These are phyloP conservation scores for Phacellophora camtschatica DNA, from an alignment of 30 jellyfish, hydroid and myxozoan species.

Conservation along the genomic window DNA sequence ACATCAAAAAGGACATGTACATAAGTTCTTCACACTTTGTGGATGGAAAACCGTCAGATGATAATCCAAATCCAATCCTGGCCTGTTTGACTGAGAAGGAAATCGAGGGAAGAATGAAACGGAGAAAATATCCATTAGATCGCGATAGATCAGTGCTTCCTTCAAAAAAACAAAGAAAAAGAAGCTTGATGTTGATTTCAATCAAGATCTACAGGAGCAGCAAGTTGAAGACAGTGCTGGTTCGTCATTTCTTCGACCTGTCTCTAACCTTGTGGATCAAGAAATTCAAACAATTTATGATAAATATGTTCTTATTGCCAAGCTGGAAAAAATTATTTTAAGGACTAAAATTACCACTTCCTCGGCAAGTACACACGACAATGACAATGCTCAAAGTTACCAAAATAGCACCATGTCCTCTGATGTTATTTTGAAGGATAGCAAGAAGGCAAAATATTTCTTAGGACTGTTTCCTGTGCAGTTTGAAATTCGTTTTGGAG, in stretches of 20 bases:
- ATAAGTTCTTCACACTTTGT: constrained; percentile 15
- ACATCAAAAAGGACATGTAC: constrained; percentile 9
- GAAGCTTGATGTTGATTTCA: no score
- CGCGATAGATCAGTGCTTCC: neutral
- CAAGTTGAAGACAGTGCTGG: neutral
- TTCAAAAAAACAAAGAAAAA: neutral
- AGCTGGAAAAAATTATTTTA: constrained; percentile 6
- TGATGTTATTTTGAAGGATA: neutral
- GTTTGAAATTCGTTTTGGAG: neutral
- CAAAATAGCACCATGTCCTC: constrained; percentile 12
- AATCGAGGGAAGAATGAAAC: constrained; percentile 9
- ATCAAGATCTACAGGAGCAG: neutral
- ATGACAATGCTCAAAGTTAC: neutral
- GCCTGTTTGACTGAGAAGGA: constrained; percentile 29
- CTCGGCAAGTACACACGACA: neutral
- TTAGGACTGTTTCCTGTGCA: constrained; percentile 29
- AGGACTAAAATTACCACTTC: neutral
- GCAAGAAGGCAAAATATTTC: constrained; percentile 20
- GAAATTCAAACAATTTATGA: constrained; percentile 27
- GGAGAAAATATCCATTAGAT: constrained; percentile 18
- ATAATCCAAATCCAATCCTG: constrained; percentile 20
- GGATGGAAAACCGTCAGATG: constrained; percentile 30
- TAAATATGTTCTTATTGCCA: constrained; percentile 15
- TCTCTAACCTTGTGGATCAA: neutral
- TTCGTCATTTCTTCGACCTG: neutral